phyloP scores from a whole-genome alignment of 2,797 vertebrate species.

The Sebastes hubbsi region DNA sequence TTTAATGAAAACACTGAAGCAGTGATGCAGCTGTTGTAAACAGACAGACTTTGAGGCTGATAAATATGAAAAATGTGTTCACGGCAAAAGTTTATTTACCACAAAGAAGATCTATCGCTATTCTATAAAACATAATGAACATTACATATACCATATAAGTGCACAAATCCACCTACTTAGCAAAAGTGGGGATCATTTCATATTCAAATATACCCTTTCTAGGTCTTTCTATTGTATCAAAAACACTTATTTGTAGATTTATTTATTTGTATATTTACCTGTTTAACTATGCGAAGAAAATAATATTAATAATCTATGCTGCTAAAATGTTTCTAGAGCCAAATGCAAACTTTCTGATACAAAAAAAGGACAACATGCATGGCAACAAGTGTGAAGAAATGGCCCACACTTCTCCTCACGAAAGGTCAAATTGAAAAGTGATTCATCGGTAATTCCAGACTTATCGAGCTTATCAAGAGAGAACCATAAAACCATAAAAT shows the following conservation, averaged over 20 bases:
- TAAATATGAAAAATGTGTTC: background rate
- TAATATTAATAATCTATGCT: background rate
- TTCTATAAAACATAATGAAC: background rate
- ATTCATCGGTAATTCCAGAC: background rate
- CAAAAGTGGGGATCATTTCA: background rate
- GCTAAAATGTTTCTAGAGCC: background rate
- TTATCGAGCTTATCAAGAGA: background rate
- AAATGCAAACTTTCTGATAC: background rate
- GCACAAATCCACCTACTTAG: too few species aligned
- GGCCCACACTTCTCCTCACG: background rate
- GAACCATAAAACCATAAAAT: background rate
- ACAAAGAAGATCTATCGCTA: too few species aligned
- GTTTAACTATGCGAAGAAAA: background rate
- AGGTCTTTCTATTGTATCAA: background rate
- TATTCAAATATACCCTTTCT: background rate
- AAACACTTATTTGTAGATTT: background rate
- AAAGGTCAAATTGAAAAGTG: slow-evolving; percentile 22
- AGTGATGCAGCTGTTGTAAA: background rate
- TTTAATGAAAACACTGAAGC: background rate
- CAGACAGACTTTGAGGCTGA: background rate
- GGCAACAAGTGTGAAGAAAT: background rate
- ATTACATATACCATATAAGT: background rate
- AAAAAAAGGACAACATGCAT: background rate
- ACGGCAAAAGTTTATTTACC: background rate
- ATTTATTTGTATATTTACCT: background rate